Evolutionary conservation across 2,797 vertebrate genomes (phyloP).

Genomic region (Hafferia zeledoni): DNA sequence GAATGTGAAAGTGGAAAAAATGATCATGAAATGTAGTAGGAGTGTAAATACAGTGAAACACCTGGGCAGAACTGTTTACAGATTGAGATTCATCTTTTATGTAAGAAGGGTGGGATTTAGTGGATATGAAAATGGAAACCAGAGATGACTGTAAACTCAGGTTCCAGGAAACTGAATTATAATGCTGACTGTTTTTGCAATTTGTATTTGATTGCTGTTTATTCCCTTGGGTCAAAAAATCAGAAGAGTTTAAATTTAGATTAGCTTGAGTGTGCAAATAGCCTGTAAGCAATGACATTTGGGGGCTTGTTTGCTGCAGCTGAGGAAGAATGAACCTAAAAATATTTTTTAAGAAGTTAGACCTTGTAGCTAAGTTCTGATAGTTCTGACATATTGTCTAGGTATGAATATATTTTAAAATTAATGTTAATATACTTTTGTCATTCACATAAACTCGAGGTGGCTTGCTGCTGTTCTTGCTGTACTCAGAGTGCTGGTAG

Average conservation of each 20-base stretch:
- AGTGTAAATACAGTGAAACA: not conserved
- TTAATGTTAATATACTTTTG: not conserved
- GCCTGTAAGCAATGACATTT: slow-evolving; percentile 29
- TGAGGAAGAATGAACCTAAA: not conserved
- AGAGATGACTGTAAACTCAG: slow-evolving; percentile 14
- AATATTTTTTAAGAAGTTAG: not conserved
- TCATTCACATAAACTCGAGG: not conserved
- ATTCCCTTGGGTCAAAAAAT: slow-evolving; percentile 57
- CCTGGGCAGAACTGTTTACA: not conserved
- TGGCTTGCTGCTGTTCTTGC: not conserved
- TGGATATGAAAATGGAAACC: not conserved
- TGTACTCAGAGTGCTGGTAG: not conserved
- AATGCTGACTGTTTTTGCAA: slow-evolving; percentile 45
- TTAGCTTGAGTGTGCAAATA: not conserved
- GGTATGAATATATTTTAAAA: not conserved
- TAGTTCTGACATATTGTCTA: not conserved
- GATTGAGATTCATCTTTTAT: not conserved
- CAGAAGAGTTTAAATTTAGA: slow-evolving; percentile 44
- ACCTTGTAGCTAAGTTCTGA: not conserved
- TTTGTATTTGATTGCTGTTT: slow-evolving; percentile 57
- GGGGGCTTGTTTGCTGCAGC: not conserved
- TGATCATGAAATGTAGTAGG: slow-evolving; percentile 20
- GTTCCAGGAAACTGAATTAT: slow-evolving; percentile 1
- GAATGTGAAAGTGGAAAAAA: not conserved
- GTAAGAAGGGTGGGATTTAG: not conserved